Percentiles rank a stretch among this genome's conserved stretches.
These are phyloP conservation scores for Microtus pennsylvanicus DNA, from an alignment of 2,113 vertebrate species.

Conservation along the genomic window DNA sequence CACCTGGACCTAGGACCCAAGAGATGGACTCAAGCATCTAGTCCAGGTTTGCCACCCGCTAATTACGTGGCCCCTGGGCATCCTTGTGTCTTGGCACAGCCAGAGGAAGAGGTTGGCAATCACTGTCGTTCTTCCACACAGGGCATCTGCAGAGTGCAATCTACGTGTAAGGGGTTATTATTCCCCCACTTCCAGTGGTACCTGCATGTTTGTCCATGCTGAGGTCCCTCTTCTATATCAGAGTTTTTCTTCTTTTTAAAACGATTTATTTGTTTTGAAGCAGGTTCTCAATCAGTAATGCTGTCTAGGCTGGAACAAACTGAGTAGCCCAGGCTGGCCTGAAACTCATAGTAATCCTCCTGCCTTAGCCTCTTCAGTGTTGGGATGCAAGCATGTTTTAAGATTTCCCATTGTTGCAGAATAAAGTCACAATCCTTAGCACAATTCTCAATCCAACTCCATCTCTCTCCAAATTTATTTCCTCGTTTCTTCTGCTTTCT, in stretches of 20 bases:
- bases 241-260: background rate
- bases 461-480: background rate
- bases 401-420: background rate
- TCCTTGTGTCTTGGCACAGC: slow-evolving; percentile 54
- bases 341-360: background rate
- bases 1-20: background rate
- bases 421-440: slow-evolving; percentile 27
- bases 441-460: background rate
- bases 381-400: background rate
- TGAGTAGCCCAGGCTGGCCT: background rate
- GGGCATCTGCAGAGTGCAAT: background rate
- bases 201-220: background rate
- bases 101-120: slow-evolving; percentile 51
- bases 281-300: background rate
- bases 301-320: background rate
- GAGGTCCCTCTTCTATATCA: background rate
- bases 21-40: background rate
- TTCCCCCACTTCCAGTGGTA: slow-evolving; percentile 10
- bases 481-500: too few relatives aligned
- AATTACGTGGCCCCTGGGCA: slow-evolving; percentile 54
- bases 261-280: background rate
- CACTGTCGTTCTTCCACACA: slow-evolving; percentile 19
- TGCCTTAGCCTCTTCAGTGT: background rate
- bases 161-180: background rate
- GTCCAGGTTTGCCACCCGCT: slow-evolving; percentile 5